phyloP scores from a whole-genome alignment of 1,140 invertebrate genomes.

The Tetramorium parvispinum region DNA sequence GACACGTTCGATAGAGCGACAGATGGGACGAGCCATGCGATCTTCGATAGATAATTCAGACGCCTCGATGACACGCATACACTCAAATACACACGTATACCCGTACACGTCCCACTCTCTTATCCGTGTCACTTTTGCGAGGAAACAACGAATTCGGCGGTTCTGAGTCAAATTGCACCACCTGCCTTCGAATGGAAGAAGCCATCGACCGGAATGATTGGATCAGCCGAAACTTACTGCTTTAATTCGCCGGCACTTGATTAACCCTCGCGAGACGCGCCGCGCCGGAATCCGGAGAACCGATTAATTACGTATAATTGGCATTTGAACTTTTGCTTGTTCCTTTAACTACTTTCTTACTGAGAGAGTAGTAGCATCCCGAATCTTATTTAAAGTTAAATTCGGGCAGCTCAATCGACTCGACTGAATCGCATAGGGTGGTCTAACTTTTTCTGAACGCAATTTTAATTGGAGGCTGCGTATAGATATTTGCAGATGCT shows the following conservation, averaged over 20 bases:
- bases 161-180: conserved; percentile 51
- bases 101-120: neutral
- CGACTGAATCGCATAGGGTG: neutral
- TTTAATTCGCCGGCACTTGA: conserved; percentile 49
- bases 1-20: conserved; percentile 45
- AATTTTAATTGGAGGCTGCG: neutral
- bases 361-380: neutral
- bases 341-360: conserved; percentile 19
- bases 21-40: conserved; percentile 69
- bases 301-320: conserved; percentile 55
- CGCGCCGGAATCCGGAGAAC: neutral
- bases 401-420: neutral
- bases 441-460: neutral
- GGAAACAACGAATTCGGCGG: conserved; percentile 37
- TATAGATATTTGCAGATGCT: neutral
- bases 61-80: conserved; percentile 66
- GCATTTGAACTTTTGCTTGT: conserved; percentile 33
- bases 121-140: conserved; percentile 26
- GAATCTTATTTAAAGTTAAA: conserved; percentile 31
- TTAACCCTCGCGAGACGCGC: conserved; percentile 22
- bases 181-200: conserved; percentile 49
- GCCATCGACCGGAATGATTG: conserved; percentile 49
- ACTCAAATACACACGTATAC: neutral
- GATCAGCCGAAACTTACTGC: conserved; percentile 45
- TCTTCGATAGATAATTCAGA: conserved; percentile 68